These are phyloP conservation scores for Erithacus rubecula DNA, from an alignment of 2,797 vertebrate genomes.

Conservation along the genomic window DNA sequence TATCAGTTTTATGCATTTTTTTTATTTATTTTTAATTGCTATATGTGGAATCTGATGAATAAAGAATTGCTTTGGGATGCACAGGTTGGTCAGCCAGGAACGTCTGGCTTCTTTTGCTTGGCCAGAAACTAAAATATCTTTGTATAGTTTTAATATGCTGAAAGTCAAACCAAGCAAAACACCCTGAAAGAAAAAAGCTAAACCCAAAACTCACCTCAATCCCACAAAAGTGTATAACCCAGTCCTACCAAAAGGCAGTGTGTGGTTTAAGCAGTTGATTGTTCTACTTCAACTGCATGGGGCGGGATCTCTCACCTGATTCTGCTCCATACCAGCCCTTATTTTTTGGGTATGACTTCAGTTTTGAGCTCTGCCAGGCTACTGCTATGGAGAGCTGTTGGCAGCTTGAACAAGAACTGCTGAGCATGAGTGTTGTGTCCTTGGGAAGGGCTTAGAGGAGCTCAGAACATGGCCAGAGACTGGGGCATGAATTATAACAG, in stretches of 20 bases:
- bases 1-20: not conserved
- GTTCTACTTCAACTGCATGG: not conserved
- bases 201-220: not conserved
- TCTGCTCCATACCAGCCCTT: not conserved
- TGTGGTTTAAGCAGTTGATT: not conserved
- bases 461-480: not conserved
- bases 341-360: not conserved
- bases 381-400: not conserved
- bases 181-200: not conserved
- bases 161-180: not conserved
- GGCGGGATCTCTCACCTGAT: not conserved
- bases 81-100: not conserved
- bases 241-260: not conserved
- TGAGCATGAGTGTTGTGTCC: not conserved
- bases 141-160: not conserved
- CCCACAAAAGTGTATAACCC: not conserved
- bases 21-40: not conserved
- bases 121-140: not conserved
- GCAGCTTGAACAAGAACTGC: not conserved
- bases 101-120: not conserved
- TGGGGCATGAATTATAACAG: not conserved
- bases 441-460: not conserved
- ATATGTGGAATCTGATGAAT: not conserved
- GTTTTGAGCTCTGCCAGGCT: not conserved
- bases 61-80: not conserved